A percentile compares a stretch with the other conserved stretches of the same genome.
Conservation (phyloP, 2,888 invertebrate genomes). For the Ophioninae sp. region DNA sequence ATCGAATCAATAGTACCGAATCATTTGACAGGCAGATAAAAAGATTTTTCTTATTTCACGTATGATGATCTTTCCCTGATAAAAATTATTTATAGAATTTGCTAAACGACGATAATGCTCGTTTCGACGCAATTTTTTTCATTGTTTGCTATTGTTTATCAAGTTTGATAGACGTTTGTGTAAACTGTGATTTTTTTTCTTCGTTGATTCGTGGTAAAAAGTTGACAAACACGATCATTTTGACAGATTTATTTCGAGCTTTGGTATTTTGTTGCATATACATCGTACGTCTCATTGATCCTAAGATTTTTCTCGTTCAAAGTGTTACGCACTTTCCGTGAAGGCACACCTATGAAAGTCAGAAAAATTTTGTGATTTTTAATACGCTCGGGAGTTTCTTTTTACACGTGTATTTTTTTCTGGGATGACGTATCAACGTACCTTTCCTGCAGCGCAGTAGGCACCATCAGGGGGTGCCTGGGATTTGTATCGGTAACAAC, state of each 20-base stretch:
- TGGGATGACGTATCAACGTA: not conserved
- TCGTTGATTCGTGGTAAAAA: not conserved
- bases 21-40: too few relatives aligned
- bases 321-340: conserved; percentile 33
- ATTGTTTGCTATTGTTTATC: too few relatives aligned
- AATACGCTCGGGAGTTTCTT: not conserved
- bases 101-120: too few relatives aligned
- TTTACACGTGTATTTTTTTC: not conserved
- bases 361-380: not conserved
- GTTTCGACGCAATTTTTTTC: too few relatives aligned
- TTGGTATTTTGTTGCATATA: not conserved
- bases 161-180: too few relatives aligned
- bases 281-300: not conserved
- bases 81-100: too few relatives aligned
- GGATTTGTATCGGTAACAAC: not conserved
- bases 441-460: conserved; percentile 22
- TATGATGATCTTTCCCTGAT: too few relatives aligned
- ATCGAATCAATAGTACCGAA: too few relatives aligned
- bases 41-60: too few relatives aligned
- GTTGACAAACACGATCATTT: not conserved
- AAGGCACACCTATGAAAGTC: conserved; percentile 25
- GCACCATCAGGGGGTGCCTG: conserved; percentile 19
- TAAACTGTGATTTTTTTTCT: not conserved
- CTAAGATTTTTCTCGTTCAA: not conserved
- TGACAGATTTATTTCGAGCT: not conserved